phyloP scores from a whole-genome alignment of 2,797 vertebrate genomes.

The Emys orbicularis region DNA sequence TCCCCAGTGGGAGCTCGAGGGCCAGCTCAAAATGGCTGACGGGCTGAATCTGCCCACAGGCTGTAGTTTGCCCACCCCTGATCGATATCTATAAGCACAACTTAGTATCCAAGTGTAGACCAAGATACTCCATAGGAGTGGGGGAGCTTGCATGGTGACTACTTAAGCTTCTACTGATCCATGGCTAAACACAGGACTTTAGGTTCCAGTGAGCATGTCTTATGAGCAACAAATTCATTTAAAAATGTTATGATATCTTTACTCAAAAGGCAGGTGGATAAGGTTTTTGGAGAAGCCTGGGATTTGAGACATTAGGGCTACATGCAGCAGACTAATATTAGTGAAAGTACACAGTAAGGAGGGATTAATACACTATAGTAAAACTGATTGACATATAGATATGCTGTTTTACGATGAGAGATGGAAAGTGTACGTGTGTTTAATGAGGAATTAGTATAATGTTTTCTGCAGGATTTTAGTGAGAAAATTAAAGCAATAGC shows the following conservation, averaged over 20 bases:
- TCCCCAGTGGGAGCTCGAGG: no score
- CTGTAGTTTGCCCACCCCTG: no score
- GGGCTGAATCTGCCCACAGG: no score
- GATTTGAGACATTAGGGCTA: not conserved
- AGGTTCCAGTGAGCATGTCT: no score
- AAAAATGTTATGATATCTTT: not conserved
- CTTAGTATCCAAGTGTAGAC: not conserved
- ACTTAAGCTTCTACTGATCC: not conserved
- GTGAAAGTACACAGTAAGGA: not conserved
- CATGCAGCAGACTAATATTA: not conserved
- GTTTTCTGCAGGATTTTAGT: not conserved
- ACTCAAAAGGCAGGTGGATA: not conserved
- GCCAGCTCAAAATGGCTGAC: no score
- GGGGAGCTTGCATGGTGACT: not conserved
- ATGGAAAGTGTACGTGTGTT: not conserved
- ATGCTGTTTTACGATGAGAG: not conserved
- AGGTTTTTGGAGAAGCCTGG: not conserved
- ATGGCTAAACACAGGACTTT: not conserved
- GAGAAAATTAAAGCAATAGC: not conserved
- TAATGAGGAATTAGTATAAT: not conserved
- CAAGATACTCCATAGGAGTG: not conserved
- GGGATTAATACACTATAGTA: not conserved
- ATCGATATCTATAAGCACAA: not conserved
- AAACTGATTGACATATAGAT: not conserved
- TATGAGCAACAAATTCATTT: not conserved